These are phyloP conservation scores for Habropoda laboriosa DNA, from an alignment of 1,140 invertebrate species.

Conservation along the genomic window DNA sequence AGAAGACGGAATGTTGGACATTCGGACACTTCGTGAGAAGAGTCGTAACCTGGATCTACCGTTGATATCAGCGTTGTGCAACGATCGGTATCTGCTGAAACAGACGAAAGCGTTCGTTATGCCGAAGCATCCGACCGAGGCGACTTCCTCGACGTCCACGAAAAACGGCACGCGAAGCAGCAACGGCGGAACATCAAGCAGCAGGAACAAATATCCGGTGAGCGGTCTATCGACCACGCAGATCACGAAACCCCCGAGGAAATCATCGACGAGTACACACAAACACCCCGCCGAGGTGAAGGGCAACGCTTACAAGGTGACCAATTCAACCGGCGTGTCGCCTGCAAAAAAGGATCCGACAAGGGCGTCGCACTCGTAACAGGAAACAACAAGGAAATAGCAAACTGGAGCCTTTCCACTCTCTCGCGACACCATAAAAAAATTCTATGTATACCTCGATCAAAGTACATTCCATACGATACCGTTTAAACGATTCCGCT, in stretches of 20 bases:
- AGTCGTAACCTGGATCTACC: conserved; percentile 93
- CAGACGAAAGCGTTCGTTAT: conserved; percentile 92
- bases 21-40: conserved; percentile 91
- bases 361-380: conserved; percentile 75
- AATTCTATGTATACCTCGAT: conserved; percentile 51
- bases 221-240: conserved; percentile 84
- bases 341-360: conserved; percentile 73
- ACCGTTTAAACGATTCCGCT: conserved; percentile 12
- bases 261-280: conserved; percentile 82
- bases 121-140: conserved; percentile 84
- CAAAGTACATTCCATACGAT: conserved; percentile 53
- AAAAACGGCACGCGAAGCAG: conserved; percentile 77
- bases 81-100: conserved; percentile 91
- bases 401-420: background rate
- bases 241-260: conserved; percentile 83
- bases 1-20: conserved; percentile 85
- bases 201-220: conserved; percentile 84
- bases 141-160: conserved; percentile 64
- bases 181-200: conserved; percentile 76
- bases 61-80: conserved; percentile 93
- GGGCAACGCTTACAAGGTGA: conserved; percentile 68
- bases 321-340: conserved; percentile 54
- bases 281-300: conserved; percentile 83
- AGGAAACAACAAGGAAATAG: background rate
- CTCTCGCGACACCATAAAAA: background rate